Evolutionary conservation across 2,888 invertebrate genomes (phyloP), one percentile per base, ranked within the genome.

Genomic region (Trissoscelio sp.): DNA sequence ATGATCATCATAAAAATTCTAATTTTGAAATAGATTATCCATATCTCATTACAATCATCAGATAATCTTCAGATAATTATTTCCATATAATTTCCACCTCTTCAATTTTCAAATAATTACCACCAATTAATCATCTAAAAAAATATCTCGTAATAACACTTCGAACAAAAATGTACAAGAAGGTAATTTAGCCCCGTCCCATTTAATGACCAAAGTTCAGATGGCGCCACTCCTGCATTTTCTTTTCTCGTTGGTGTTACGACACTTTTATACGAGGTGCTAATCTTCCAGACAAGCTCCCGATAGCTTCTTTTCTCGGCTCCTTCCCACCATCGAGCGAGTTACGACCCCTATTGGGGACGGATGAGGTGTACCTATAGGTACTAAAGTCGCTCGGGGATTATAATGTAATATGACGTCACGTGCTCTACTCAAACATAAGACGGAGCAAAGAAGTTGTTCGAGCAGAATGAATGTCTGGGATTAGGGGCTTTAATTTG

Each of bases 221-320:
- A 69, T 79, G 67, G 67, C 79, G 67, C 67, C 24, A 51, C 67
- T 46, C 58, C 37, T 73, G 73, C 67, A 58, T 60, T 72, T 78
- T 79, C 62, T 24, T 78, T 55, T 51, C 82, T 75, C 78, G 84
- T 86, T 87, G 85, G 85, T 84, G 85, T 89, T 88, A 88, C 85
- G 87, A 85, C 86, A 91, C 91, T 91, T 91, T 91, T 91, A 90
- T 91, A 89, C 89, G 89, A 91, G 90, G 91, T 90, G 90, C 89
- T 91, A 91, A 91, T 91, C 91, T 91, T 87, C 88, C 89, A 90
- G 90, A 91, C 90, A 90, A 89, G 88, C 88, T 85, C 72, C 51
- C 81, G 81, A 57, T 75, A 67, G 79, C 81, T 77, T 82, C 69
- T 72, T 75, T 75, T 73, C 81, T 69, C 74, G 46, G 57, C 55